Percentiles rank a stretch among this genome's conserved stretches.
phyloP scores from a whole-genome alignment of 2,797 vertebrate genomes.

The Neomorphus geoffroyi region DNA sequence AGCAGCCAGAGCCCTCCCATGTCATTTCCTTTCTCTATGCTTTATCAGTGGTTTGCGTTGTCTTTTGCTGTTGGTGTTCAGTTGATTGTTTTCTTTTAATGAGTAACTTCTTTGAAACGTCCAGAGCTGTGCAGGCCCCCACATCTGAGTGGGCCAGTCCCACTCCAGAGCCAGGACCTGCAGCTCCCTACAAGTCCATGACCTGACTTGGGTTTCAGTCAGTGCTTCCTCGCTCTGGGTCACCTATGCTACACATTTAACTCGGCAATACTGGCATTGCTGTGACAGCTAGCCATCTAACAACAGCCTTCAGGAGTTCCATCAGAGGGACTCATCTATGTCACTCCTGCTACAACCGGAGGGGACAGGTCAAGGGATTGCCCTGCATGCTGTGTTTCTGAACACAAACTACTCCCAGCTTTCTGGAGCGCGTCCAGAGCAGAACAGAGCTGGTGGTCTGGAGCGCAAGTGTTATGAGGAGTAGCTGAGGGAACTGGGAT shows the following conservation, averaged over 20 bases:
- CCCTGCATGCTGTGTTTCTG: neutral
- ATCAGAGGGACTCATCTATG: neutral
- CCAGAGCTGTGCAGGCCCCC: neutral
- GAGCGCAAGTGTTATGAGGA: too few relatives aligned
- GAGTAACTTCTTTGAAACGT: neutral
- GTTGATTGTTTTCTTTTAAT: neutral
- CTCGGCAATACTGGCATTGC: neutral
- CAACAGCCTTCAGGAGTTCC: neutral
- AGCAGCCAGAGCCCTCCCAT: neutral
- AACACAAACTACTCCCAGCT: neutral
- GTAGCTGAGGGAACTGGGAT: too few relatives aligned
- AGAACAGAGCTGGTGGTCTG: too few relatives aligned
- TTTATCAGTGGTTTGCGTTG: neutral
- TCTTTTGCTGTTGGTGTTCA: neutral
- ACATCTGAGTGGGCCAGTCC: neutral
- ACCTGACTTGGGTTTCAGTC: neutral
- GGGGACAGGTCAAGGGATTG: neutral
- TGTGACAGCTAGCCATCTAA: neutral
- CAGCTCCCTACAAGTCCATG: neutral
- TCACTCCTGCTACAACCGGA: neutral
- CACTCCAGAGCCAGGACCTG: neutral
- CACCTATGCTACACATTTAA: neutral
- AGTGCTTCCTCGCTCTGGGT: neutral
- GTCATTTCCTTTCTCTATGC: rapidly evolving
- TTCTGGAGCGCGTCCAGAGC: neutral